phyloP scores from a whole-genome alignment of 1,140 invertebrate genomes.

The Mercenaria mercenaria region DNA sequence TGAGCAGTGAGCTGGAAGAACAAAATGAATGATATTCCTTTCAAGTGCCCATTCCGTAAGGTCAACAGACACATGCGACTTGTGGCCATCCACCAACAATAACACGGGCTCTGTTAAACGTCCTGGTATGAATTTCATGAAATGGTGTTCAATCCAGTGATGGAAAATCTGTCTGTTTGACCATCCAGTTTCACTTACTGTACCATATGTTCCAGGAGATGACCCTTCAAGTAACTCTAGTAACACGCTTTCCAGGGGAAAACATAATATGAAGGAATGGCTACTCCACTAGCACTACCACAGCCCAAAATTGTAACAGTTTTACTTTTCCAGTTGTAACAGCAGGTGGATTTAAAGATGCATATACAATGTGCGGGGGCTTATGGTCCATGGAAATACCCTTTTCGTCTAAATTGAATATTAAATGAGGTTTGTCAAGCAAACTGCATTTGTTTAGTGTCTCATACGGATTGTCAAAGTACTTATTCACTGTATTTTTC shows the following conservation, averaged over 20 bases:
- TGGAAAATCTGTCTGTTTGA: constrained; percentile 10
- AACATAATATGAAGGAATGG: neutral
- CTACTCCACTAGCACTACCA: neutral
- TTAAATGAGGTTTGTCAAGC: neutral
- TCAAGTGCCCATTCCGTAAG: neutral
- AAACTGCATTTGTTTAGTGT: neutral
- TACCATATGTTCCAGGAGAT: constrained; percentile 27
- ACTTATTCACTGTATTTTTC: neutral
- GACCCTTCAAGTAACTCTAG: neutral
- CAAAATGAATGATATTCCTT: neutral
- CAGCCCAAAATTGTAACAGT: neutral
- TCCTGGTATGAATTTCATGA: neutral
- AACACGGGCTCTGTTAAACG: neutral
- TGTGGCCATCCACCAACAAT: constrained; percentile 36
- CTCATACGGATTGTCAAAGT: neutral
- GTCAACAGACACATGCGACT: constrained; percentile 7
- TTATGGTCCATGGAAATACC: neutral
- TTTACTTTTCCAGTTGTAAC: neutral
- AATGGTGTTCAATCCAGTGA: constrained; percentile 12
- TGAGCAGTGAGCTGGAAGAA: neutral
- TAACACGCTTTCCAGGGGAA: neutral
- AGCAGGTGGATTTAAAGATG: neutral
- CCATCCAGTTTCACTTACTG: constrained; percentile 42
- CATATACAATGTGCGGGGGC: neutral
- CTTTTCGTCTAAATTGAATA: neutral